Base-by-base conservation (phyloP, 2,797 vertebrate genomes). In the Danio kyathit region DNA sequence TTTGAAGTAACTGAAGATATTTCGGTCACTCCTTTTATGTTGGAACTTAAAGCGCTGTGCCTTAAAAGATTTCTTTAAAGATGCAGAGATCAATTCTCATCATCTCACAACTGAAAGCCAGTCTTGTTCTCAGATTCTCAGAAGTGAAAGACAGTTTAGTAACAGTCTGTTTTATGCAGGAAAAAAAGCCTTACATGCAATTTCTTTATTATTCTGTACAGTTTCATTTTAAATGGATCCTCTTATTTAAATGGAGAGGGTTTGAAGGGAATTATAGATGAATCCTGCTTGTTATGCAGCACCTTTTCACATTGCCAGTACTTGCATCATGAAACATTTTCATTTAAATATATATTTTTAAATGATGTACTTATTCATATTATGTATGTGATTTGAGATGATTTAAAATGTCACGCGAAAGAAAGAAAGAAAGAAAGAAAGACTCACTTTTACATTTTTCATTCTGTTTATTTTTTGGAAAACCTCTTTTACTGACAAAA, bases 81-180 rank as follows among this genome's bases (percentile, higher is more conserved):
- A 57, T 57, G 51, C 21, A 17, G 44, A 74, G 74, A 84, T 79
- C 54, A 57, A 81, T 80, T 72, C n/a, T 67, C 74, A 74, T 77
- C 60, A 65, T 84, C 54, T 74, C 14, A 7, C 69, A 44, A 81
- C 41, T 63, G 63, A 76, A 69, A 70, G 61, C 60, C 51, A 54
- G 19, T 41, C 16, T 66, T 40, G 14, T 46, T 72, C 29, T 44
- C 52, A 49, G 65, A 29, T 29, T 29, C 29, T 29, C 29, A 29
- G 65, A 5, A 38, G 79, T 80, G 77, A 67, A 59, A 65, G 70
- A 17, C 44, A 72, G 17, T 57, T 57, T 14, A 48, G 64, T 67
- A 41, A 75, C 19, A 16, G 29, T 29, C 7, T 13, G 19, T 40
- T 21, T 80, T 14, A 11, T 21, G 8, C 10, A 46, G 29, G 63